Percentiles rank a stretch among this genome's conserved stretches.
Evolutionary conservation across 2,888 invertebrate species (phyloP).

Genomic region (Hololepta plana): DNA sequence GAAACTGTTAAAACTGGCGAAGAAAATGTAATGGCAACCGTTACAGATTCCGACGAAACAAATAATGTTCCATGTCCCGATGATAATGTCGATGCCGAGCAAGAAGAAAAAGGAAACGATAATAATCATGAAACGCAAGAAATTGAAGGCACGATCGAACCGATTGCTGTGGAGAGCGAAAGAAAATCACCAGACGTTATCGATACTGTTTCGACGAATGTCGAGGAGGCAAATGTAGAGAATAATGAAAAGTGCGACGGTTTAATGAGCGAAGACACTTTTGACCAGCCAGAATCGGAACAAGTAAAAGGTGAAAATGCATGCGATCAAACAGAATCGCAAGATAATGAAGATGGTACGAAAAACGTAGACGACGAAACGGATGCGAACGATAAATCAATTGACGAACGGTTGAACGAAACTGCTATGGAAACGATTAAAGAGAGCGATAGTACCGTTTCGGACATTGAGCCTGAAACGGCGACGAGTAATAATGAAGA

Average conservation of each 20-base stretch:
- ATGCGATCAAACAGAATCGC: conserved; percentile 2
- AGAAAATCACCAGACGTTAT: too few relatives aligned
- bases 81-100: conserved; percentile 2
- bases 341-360: neutral
- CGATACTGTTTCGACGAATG: too few relatives aligned
- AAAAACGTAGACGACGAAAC: neutral
- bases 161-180: too few relatives aligned
- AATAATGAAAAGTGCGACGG: neutral
- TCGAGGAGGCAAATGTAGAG: neutral
- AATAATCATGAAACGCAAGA: too few relatives aligned
- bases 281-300: conserved; percentile 3
- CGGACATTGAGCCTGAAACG: neutral
- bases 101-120: too few relatives aligned
- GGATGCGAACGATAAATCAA: conserved; percentile 1
- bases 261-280: neutral
- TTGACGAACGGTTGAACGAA: conserved; percentile 2
- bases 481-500: neutral
- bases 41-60: too few relatives aligned
- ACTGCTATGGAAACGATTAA: conserved; percentile 1
- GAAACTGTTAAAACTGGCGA: too few relatives aligned
- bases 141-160: too few relatives aligned
- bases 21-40: too few relatives aligned
- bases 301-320: conserved; percentile 3
- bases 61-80: neutral
- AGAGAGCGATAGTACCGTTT: neutral